phyloP scores from a whole-genome alignment of 2,888 invertebrate genomes.

The Drosophila austrosaltans region DNA sequence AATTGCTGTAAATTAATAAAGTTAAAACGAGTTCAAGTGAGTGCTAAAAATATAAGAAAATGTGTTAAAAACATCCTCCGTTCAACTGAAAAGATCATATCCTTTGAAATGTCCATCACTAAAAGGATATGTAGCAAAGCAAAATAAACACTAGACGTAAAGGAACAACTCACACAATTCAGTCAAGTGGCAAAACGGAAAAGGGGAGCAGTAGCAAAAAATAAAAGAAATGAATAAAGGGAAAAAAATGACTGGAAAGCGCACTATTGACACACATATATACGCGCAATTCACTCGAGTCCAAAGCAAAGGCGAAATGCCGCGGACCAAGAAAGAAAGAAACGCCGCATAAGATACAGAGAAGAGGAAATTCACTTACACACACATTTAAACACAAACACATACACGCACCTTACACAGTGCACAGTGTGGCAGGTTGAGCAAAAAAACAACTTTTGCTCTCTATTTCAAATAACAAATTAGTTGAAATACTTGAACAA shows the following conservation, averaged over 20 bases:
- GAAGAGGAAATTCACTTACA: constrained; percentile 73
- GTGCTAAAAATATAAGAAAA: not conserved
- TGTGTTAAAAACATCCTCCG: not conserved
- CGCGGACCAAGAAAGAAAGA: constrained; percentile 35
- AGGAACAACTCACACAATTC: constrained; percentile 57
- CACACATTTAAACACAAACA: constrained; percentile 23
- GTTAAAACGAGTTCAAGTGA: not conserved
- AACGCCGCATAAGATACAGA: constrained; percentile 76
- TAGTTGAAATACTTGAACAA: no score
- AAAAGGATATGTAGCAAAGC: constrained; percentile 44
- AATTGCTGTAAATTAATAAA: constrained; percentile 4
- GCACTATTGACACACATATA: constrained; percentile 83
- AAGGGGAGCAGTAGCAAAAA: constrained; percentile 58
- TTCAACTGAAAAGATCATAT: not conserved
- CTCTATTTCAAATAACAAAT: no score
- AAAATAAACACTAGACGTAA: constrained; percentile 37
- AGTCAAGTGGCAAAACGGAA: constrained; percentile 69
- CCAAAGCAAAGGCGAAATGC: constrained; percentile 43
- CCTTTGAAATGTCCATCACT: constrained; percentile 19
- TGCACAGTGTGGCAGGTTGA: constrained; percentile 56
- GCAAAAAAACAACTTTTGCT: not conserved
- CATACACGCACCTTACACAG: constrained; percentile 33
- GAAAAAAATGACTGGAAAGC: constrained; percentile 76
- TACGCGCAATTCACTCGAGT: constrained; percentile 63
- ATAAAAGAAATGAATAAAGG: constrained; percentile 35